These are phyloP conservation scores for Sylvicapra grimmia DNA, from an alignment of 2,113 vertebrate genomes.

Conservation along the genomic window DNA sequence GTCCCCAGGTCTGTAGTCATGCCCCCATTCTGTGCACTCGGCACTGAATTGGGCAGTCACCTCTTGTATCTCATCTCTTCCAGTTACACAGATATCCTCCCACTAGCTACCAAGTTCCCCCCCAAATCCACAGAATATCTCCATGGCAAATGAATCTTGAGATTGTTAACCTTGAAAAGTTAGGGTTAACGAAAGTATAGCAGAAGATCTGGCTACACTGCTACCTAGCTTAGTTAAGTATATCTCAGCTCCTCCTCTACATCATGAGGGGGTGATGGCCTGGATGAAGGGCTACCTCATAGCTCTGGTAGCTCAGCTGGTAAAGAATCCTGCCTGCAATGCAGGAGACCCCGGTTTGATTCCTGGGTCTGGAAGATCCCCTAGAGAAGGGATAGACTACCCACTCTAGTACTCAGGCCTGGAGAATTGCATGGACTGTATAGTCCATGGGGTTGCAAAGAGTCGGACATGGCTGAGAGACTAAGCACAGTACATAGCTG, in stretches of 20 bases:
- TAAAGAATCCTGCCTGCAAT: background rate
- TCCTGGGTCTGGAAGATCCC: background rate
- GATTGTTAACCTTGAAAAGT: background rate
- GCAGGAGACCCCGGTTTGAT: background rate
- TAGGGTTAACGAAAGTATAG: background rate
- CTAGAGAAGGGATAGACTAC: background rate
- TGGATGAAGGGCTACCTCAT: background rate
- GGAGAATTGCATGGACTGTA: background rate
- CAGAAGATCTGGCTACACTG: background rate
- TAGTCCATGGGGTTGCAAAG: background rate
- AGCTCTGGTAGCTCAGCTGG: background rate
- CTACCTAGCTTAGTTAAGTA: background rate
- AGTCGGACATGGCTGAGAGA: background rate
- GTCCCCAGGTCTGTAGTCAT: background rate
- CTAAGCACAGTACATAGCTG: background rate
- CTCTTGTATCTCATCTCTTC: background rate
- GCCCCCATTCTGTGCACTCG: background rate
- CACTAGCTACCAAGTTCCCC: background rate
- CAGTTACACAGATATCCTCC: background rate
- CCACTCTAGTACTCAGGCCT: background rate
- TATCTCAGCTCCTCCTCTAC: background rate
- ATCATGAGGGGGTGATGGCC: background rate
- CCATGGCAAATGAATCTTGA: slow-evolving; percentile 12
- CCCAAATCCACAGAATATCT: background rate
- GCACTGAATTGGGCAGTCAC: background rate